These are phyloP conservation scores for Sternarchorhynchus goeldii DNA, from an alignment of 2,797 vertebrate genomes.

Conservation along the genomic window DNA sequence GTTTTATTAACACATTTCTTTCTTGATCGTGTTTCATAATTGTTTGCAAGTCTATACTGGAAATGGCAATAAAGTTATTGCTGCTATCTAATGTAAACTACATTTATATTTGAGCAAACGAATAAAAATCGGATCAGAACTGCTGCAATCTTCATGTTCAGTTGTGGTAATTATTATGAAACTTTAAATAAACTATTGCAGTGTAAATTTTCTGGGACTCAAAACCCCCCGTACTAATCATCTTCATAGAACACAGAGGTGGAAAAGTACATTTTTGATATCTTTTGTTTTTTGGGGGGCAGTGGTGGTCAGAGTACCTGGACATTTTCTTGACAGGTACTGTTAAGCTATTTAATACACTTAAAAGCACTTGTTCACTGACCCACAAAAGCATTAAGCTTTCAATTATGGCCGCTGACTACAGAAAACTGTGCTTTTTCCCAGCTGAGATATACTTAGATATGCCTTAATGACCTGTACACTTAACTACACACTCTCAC, in stretches of 20 bases:
- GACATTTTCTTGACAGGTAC: constrained; percentile 22
- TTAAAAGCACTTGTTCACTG: constrained; percentile 41
- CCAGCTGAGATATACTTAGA: constrained; percentile 1
- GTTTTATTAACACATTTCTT: too few relatives aligned
- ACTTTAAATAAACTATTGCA: too few relatives aligned
- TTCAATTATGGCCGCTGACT: constrained; percentile 26
- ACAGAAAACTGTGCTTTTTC: not conserved
- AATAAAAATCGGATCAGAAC: too few relatives aligned
- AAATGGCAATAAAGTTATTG: not conserved
- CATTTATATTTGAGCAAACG: not conserved
- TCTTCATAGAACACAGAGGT: not conserved
- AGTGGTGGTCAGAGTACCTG: not conserved
- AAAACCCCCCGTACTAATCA: not conserved
- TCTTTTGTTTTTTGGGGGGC: not conserved
- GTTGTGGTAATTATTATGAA: too few relatives aligned
- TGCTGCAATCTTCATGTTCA: too few relatives aligned
- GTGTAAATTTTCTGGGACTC: not conserved
- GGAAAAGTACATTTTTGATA: not conserved
- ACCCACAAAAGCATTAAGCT: constrained; percentile 39
- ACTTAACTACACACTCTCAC: constrained; percentile 19
- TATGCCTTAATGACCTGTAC: not conserved
- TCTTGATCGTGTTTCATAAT: not conserved
- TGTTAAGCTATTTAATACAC: constrained; percentile 19
- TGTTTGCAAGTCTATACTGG: not conserved
- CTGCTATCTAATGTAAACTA: not conserved